These are phyloP conservation scores for Acanthopleura granulata DNA, from an alignment of 2,888 invertebrate genomes.

Conservation along the genomic window DNA sequence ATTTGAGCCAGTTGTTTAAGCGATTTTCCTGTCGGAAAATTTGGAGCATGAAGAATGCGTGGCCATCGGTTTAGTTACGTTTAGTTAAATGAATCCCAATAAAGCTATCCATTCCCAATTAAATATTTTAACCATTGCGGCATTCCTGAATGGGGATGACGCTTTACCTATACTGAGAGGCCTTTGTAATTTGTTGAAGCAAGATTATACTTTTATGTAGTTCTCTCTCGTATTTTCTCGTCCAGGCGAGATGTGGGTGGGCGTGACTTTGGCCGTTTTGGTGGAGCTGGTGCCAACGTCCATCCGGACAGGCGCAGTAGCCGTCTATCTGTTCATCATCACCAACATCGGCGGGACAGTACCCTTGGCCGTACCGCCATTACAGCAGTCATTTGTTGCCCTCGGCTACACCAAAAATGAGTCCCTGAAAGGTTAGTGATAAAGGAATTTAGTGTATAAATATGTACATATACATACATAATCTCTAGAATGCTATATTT, in stretches of 20 bases:
- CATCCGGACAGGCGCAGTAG: conserved; percentile 66
- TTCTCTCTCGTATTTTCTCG: background rate
- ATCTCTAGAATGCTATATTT: too few relatives aligned
- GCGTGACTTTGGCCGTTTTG: conserved; percentile 66
- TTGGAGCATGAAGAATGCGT: too few relatives aligned
- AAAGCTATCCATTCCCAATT: too few relatives aligned
- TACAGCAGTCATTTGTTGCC: conserved; percentile 51
- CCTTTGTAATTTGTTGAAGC: background rate
- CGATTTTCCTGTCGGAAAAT: too few relatives aligned
- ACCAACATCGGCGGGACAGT: conserved; percentile 70
- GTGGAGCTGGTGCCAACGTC: conserved; percentile 67
- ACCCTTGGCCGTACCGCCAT: conserved; percentile 66
- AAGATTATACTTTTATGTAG: background rate
- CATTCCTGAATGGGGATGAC: too few relatives aligned
- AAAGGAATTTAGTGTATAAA: too few relatives aligned
- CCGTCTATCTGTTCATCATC: conserved; percentile 70
- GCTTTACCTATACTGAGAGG: background rate
- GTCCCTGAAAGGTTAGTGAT: conserved; percentile 48
- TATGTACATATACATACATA: too few relatives aligned
- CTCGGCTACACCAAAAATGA: conserved; percentile 40
- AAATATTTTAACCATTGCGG: too few relatives aligned
- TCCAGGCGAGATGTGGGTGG: conserved; percentile 70
- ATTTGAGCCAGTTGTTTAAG: too few relatives aligned
- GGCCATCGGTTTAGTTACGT: too few relatives aligned
- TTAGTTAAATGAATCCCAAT: too few relatives aligned